Evolutionary conservation across 2,797 vertebrate genomes (phyloP).

Genomic region (Muscicapa comitata): DNA sequence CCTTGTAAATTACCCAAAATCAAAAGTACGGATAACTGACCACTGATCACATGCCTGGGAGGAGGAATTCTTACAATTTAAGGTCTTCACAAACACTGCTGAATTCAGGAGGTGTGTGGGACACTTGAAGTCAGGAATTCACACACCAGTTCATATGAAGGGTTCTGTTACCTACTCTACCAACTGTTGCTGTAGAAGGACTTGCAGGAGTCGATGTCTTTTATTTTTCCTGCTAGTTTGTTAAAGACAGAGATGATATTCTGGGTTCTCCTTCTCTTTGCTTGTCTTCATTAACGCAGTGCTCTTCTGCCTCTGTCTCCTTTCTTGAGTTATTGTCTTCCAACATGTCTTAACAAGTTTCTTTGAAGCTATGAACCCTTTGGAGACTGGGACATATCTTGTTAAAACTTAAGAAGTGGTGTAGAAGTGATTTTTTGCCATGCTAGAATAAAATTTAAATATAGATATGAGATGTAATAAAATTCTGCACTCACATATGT

Average conservation of each 20-base stretch:
- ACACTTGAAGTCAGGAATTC: neutral
- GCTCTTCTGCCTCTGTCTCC: neutral
- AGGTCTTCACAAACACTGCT: neutral
- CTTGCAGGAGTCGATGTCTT: neutral
- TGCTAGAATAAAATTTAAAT: slow-evolving; percentile 1
- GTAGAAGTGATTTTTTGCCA: neutral
- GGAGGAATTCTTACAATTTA: neutral
- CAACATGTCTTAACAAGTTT: slow-evolving; percentile 5
- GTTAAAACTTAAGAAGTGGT: slow-evolving; percentile 11
- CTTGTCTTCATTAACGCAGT: neutral
- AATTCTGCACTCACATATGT: neutral
- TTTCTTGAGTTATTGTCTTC: neutral
- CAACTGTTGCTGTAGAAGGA: neutral
- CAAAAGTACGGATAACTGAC: neutral
- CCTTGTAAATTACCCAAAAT: neutral
- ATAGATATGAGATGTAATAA: neutral
- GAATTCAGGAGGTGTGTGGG: neutral
- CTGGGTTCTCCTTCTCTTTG: neutral
- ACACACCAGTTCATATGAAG: neutral
- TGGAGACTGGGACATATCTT: neutral
- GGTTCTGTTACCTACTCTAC: neutral
- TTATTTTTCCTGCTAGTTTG: neutral
- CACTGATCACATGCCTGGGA: neutral
- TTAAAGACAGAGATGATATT: neutral
- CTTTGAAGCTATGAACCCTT: neutral